Conservation (phyloP, 2,797 vertebrate species). For the Borostomias antarcticus region DNA sequence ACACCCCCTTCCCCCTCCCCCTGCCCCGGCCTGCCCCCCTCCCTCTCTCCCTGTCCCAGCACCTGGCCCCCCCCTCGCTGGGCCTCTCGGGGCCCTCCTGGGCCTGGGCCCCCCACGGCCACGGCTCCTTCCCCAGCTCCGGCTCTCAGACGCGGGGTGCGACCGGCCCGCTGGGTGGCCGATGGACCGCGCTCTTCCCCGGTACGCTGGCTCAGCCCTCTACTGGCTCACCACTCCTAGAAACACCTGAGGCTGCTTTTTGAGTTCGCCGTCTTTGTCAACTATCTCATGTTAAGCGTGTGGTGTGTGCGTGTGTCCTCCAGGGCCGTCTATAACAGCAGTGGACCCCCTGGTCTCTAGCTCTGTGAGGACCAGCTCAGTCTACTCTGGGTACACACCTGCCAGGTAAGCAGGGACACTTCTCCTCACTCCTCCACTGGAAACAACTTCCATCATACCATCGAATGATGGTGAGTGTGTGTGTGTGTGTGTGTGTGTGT, state of each 20-base stretch:
- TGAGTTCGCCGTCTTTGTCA: background rate
- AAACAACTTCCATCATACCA: constrained; percentile 4
- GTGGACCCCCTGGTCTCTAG: constrained; percentile 46
- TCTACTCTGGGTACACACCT: constrained; percentile 60
- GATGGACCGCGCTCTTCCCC: constrained; percentile 85
- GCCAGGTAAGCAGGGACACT: constrained; percentile 52
- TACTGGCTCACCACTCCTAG: no score
- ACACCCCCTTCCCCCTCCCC: constrained; percentile 29
- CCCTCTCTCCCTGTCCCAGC: constrained; percentile 5
- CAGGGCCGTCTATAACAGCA: constrained; percentile 66
- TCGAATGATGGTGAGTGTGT: constrained; percentile 2
- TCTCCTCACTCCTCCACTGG: background rate
- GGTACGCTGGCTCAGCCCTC: constrained; percentile 62
- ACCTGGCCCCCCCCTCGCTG: background rate
- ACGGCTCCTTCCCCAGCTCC: constrained; percentile 41
- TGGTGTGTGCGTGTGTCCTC: constrained; percentile 11
- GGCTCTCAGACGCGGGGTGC: constrained; percentile 51
- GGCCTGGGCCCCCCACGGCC: constrained; percentile 66
- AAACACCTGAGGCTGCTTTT: background rate
- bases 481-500: constrained; percentile 5
- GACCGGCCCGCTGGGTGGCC: constrained; percentile 75
- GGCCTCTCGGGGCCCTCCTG: constrained; percentile 47
- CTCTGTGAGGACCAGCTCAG: constrained; percentile 36
- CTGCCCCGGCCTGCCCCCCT: constrained; percentile 22
- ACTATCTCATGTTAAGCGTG: background rate